Evolutionary conservation across 1,140 invertebrate species (phyloP).

Genomic region (Drosophila tropicalis): DNA sequence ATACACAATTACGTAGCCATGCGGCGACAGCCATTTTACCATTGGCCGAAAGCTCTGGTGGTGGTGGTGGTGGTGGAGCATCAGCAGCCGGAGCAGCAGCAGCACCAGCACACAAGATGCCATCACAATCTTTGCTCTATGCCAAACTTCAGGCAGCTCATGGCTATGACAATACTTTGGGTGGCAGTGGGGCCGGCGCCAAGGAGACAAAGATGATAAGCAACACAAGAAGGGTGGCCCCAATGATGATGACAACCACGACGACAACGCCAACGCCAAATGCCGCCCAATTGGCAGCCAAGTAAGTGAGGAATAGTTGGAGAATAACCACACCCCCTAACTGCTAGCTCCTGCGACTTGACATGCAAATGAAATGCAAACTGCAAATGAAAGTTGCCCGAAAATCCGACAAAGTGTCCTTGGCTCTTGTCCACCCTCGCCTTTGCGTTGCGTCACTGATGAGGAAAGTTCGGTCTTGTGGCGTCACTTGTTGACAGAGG

Average conservation of each 20-base stretch:
- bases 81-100: too few relatives aligned
- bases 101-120: slow-evolving; percentile 45
- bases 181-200: slow-evolving; percentile 63
- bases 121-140: slow-evolving; percentile 62
- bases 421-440: slow-evolving; percentile 21
- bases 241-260: slow-evolving; percentile 53
- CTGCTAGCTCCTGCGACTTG: slow-evolving; percentile 28
- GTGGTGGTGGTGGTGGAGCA: slow-evolving; percentile 13
- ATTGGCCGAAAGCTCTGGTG: slow-evolving; percentile 68
- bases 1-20: slow-evolving; percentile 93
- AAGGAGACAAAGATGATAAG: slow-evolving; percentile 56
- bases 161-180: slow-evolving; percentile 66
- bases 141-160: slow-evolving; percentile 67
- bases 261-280: slow-evolving; percentile 61
- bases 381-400: slow-evolving; percentile 57
- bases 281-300: slow-evolving; percentile 77
- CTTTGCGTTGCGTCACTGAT: slow-evolving; percentile 3
- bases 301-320: slow-evolving; percentile 58
- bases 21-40: slow-evolving; percentile 87
- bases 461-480: slow-evolving; percentile 47
- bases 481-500: slow-evolving; percentile 48
- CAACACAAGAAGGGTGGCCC: slow-evolving; percentile 8
- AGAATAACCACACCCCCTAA: too few relatives aligned
- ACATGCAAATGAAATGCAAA: slow-evolving; percentile 69
- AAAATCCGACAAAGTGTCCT: slow-evolving; percentile 46